Percentiles rank a stretch among this genome's conserved stretches.
Evolutionary conservation across 2,113 vertebrate species (phyloP).

Genomic region (Bos taurus): ARS-UCD2.0 NC_037346.1:27741501-27742000

Average conservation of each 20-base stretch:
- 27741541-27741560: neutral
- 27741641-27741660: neutral
- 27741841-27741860: neutral
- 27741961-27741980: neutral
- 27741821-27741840: neutral
- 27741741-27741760: neutral
- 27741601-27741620: neutral
- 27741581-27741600: neutral
- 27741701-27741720: neutral
- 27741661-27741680: neutral
- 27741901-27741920: neutral
- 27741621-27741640: slow-evolving; percentile 10
- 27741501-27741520: slow-evolving; percentile 45
- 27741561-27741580: neutral
- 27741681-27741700: neutral
- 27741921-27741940: neutral
- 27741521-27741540: slow-evolving; percentile 38
- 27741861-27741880: neutral
- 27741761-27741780: neutral
- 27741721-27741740: neutral
- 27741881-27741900: neutral
- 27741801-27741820: neutral
- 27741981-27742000: neutral
- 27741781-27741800: neutral
- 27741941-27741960: neutral